Evolutionary conservation across 1,140 invertebrate genomes (phyloP), one percentile per base, ranked within the genome.

Genomic region (Caerostris extrusa): DNA sequence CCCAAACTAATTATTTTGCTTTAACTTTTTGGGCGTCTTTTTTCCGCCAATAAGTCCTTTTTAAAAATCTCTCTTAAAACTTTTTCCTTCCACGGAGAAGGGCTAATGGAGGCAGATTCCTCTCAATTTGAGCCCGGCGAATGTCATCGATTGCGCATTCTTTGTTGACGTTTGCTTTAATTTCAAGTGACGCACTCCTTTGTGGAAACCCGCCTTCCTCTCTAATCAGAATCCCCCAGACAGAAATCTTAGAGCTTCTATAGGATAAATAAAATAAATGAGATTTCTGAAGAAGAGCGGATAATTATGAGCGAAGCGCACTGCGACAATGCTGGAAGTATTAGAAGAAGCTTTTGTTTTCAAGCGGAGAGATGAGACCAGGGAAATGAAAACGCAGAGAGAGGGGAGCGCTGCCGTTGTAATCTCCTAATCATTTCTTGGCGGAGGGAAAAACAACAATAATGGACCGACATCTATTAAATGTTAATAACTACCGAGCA

Each of bases 261-360:
- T 82, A 89, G 92, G 92, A 93, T 93, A 93, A 93, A 93, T 93
- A 93, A 93, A 93, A 93, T 93, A 93, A 93, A 93, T 93, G 92
- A 93, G 92, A 93, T 93, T 93, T 89, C 67, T 53, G 69, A 93
- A 89, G 86, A 93, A 89, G 86, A 93, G 92, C 83, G 71, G 92
- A 93, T 93, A 93, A 93, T 93, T 93, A 93, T 93, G 92, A 82
- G 87, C 69, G 19, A 60, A 55, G 77, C 77, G 77, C 71, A 91
- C n/a, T 61, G 90, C 81, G 19, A 55, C 82, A 67, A 64, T 93
- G 92, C 88, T 93, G 56, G 69, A 77, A 88, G 92, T 64, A 93
- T 93, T 93, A 88, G 92, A 93, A 93, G 92, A 93, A 93, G 92
- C 92, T 93, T 93, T 93, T 93, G 92, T 93, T 93, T 93, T 93